phyloP scores from a whole-genome alignment of 1,140 invertebrate species.

The Drosophila nikananu region DNA sequence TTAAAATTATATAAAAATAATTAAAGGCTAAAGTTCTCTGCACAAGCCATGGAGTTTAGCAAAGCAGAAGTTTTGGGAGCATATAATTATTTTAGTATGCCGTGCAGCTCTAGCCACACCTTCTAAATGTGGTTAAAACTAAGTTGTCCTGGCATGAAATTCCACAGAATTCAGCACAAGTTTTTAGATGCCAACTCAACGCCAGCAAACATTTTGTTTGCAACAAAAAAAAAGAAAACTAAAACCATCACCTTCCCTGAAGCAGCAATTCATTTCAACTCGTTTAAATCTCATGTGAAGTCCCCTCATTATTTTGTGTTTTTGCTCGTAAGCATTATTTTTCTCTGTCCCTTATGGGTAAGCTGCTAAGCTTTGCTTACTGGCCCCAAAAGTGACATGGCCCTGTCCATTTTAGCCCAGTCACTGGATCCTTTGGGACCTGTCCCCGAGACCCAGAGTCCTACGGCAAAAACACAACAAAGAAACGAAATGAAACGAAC shows the following conservation, averaged over 20 bases:
- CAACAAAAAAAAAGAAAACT: slow-evolving; percentile 16
- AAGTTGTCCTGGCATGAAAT: slow-evolving; percentile 11
- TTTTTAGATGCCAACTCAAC: slow-evolving; percentile 18
- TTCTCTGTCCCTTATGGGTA: slow-evolving; percentile 40
- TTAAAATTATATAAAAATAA: slow-evolving; percentile 3
- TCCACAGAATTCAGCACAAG: slow-evolving; percentile 9
- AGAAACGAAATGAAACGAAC: slow-evolving; percentile 41
- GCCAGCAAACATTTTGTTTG: slow-evolving; percentile 14
- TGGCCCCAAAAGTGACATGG: slow-evolving; percentile 31
- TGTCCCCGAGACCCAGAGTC: slow-evolving; percentile 12
- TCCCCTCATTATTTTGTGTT: slow-evolving; percentile 43
- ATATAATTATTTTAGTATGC: slow-evolving; percentile 11
- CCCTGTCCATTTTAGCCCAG: slow-evolving; percentile 39
- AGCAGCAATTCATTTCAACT: slow-evolving; percentile 45
- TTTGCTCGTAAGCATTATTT: slow-evolving; percentile 44
- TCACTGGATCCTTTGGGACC: slow-evolving; percentile 38
- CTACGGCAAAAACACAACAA: background rate
- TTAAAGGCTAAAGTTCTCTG: background rate
- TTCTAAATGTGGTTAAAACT: slow-evolving; percentile 12
- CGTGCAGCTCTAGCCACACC: background rate
- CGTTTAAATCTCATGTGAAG: slow-evolving; percentile 49
- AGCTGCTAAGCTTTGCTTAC: slow-evolving; percentile 15
- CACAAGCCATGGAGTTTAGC: background rate
- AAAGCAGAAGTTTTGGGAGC: background rate
- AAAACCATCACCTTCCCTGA: background rate